These are phyloP conservation scores for Syrrhaptes paradoxus DNA, from an alignment of 2,113 vertebrate species.

Conservation along the genomic window DNA sequence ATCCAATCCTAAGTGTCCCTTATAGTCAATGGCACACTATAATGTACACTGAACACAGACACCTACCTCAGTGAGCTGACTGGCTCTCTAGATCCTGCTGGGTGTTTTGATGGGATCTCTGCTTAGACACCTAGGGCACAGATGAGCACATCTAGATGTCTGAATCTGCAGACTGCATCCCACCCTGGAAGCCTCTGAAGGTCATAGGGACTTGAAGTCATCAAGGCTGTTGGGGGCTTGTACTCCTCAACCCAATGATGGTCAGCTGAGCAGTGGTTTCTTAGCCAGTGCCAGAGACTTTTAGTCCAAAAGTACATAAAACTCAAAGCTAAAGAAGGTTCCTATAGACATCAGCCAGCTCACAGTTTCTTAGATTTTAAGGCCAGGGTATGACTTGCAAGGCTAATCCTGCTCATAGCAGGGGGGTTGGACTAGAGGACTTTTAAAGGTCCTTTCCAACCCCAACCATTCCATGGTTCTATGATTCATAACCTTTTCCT, in stretches of 20 bases:
- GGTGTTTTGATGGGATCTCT: background rate
- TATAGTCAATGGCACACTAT: background rate
- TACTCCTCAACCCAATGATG: background rate
- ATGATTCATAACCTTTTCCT: background rate
- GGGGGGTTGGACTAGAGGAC: background rate
- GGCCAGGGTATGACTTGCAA: background rate
- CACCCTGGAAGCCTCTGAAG: background rate
- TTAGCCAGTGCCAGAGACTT: background rate
- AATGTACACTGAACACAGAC: background rate
- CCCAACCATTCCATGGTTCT: background rate
- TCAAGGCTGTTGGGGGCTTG: background rate
- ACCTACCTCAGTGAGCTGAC: background rate
- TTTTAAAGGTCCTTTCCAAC: background rate
- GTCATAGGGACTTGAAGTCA: background rate
- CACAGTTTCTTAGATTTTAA: background rate
- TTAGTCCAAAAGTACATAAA: background rate
- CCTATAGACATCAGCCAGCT: background rate
- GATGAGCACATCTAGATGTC: background rate
- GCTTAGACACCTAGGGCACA: background rate
- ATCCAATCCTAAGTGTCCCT: background rate
- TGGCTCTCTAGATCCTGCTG: background rate
- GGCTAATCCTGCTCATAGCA: background rate
- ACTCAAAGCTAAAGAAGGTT: background rate
- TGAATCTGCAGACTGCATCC: background rate
- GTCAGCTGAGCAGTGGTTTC: background rate